Evolutionary conservation across 2,797 vertebrate species (phyloP).

Genomic region (Pithecia hirsuta): DNA sequence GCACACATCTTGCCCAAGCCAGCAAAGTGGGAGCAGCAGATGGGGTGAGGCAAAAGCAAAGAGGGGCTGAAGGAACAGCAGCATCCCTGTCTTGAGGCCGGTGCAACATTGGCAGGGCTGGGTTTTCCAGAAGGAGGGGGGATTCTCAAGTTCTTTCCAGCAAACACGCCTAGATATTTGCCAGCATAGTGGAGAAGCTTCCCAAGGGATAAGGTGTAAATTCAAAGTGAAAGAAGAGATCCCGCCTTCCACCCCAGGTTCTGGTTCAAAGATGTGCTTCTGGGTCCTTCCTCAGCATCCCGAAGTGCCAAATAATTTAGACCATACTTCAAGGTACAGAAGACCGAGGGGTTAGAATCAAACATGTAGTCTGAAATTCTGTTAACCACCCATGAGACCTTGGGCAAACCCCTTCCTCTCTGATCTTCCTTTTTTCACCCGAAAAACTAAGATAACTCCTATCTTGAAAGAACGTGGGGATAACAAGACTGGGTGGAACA

Average conservation of each 20-base stretch:
- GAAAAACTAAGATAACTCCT: background rate
- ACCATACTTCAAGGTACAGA: background rate
- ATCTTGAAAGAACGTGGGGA: background rate
- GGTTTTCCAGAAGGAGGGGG: background rate
- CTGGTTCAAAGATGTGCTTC: background rate
- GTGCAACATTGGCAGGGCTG: background rate
- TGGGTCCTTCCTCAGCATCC: background rate
- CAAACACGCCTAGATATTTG: background rate
- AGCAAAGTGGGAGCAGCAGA: background rate
- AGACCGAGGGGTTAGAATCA: background rate
- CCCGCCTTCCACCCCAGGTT: background rate
- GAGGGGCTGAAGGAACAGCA: fast-evolving
- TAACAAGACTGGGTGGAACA: background rate
- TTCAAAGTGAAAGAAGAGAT: background rate
- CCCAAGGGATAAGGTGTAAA: background rate
- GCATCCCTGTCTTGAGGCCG: background rate
- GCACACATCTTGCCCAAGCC: background rate
- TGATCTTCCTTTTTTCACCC: background rate
- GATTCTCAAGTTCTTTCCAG: background rate
- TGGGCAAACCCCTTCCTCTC: background rate
- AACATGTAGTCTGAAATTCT: background rate
- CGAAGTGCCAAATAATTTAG: background rate
- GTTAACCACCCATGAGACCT: no score
- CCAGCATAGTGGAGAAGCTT: background rate
- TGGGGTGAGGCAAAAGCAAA: background rate